Evolutionary conservation across 2,113 vertebrate genomes (phyloP).

Genomic region (human): DNA sequence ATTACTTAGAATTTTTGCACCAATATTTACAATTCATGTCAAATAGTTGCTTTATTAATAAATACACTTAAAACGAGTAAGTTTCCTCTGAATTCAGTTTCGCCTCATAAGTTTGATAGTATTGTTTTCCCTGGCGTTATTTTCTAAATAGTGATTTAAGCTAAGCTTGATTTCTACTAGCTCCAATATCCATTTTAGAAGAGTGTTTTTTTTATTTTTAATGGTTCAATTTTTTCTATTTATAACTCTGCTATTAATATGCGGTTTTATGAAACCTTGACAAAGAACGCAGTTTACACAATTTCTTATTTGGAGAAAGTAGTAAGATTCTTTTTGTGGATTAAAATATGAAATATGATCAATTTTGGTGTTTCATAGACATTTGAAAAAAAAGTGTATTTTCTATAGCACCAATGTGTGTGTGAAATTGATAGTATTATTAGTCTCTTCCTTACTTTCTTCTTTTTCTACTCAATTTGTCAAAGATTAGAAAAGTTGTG

Average conservation of each 20-base stretch:
- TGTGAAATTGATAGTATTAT: background rate
- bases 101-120: background rate
- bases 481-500: background rate
- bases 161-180: background rate
- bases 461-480: constrained; percentile 21
- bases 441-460: background rate
- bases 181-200: background rate
- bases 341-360: constrained; percentile 12
- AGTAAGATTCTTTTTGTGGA: background rate
- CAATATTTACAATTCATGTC: background rate
- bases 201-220: background rate
- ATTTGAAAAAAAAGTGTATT: background rate
- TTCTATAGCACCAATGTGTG: background rate
- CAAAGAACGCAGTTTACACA: background rate
- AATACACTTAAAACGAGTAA: background rate
- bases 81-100: background rate
- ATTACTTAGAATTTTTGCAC: background rate
- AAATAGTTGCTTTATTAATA: constrained; percentile 15
- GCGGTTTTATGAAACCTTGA: background rate
- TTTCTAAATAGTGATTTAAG: background rate
- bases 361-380: background rate
- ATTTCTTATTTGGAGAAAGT: background rate
- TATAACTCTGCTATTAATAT: background rate
- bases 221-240: background rate
- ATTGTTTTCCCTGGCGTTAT: background rate